Base-by-base conservation (phyloP, 92 coral and sea anemone genomes). In the Porites cylindrica region DNA sequence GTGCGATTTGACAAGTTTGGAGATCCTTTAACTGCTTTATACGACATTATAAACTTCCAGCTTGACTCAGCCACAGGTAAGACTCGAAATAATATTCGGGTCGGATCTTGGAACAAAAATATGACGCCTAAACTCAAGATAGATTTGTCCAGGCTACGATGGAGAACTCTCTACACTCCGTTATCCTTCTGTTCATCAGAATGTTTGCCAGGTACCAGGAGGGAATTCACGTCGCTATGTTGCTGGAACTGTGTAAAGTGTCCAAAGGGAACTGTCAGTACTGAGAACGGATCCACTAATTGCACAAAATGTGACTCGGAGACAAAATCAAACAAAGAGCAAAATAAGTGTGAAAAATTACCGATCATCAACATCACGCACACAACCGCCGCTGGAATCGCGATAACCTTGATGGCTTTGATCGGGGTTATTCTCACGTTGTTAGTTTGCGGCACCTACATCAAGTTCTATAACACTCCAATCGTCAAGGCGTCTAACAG, bases 221-320 rank as follows among this genome's bases (percentile, higher is more conserved):
- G 90, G 64, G 88, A 94, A 17, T 61, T 72, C 0, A 80, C 91
- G 10, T 24, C 88, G 16, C 84, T 87, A 13, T 95, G 98, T 72
- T 95, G 98, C 68, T 95, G 98, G 98, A 89, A 90, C 12, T 95
- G 98, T 59, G 66, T 90, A 51, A 51, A 69, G 3, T 95, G 98
- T 72, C 82, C 88, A 1, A 17, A 74, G 20, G 92, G 90, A 6
- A 72, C 74, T 7, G 51, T 88, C 4, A 95, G 92, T 67, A 58
- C 81, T 6, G 8, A 54, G 7, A 85, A 73, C 29, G 83, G 94
- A 50, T 95, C 98, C 56, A 62, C 76, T 6, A 92, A 92, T 78
- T 95, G 98, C 68, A 85, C 93, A 1, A 78, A 63, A 6, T 95
- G 98, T 51, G 75, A 88, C 0, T 10, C 23, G 9, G 93, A 95